Percentiles rank a stretch among this genome's conserved stretches.
Conservation (phyloP, 2,113 vertebrate species). For the Psammodynastes pulverulentus region DNA sequence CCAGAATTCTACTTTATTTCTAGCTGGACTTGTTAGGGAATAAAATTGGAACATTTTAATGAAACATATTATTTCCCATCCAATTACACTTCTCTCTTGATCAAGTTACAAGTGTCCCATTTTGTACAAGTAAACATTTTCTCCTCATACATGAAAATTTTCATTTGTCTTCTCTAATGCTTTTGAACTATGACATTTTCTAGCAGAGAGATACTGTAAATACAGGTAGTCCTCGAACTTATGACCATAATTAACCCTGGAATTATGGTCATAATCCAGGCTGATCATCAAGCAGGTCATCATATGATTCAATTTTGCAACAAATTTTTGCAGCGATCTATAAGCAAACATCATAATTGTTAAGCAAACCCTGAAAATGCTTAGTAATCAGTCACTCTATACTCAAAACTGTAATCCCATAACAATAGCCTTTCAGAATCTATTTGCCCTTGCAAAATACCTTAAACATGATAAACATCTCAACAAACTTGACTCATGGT, state of each 20-base stretch:
- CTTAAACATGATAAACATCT: not conserved
- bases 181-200: not conserved
- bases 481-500: not conserved
- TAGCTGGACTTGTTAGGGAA: not conserved
- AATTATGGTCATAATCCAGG: not conserved
- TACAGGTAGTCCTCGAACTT: not conserved
- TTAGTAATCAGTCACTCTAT: not conserved
- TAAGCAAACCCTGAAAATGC: not conserved
- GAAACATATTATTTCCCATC: not conserved
- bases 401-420: not conserved
- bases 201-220: not conserved
- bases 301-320: not conserved
- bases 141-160: not conserved
- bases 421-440: not conserved
- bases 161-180: not conserved
- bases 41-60: not conserved
- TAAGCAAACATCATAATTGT: not conserved
- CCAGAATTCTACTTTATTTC: not conserved
- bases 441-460: not conserved
- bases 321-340: not conserved
- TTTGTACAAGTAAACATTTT: not conserved
- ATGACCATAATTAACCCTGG: not conserved
- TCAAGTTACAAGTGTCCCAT: not conserved
- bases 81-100: not conserved
- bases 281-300: not conserved